These are phyloP conservation scores for Drosophila simulans DNA, from an alignment of 1,140 invertebrate species.

Conservation along the genomic window DNA sequence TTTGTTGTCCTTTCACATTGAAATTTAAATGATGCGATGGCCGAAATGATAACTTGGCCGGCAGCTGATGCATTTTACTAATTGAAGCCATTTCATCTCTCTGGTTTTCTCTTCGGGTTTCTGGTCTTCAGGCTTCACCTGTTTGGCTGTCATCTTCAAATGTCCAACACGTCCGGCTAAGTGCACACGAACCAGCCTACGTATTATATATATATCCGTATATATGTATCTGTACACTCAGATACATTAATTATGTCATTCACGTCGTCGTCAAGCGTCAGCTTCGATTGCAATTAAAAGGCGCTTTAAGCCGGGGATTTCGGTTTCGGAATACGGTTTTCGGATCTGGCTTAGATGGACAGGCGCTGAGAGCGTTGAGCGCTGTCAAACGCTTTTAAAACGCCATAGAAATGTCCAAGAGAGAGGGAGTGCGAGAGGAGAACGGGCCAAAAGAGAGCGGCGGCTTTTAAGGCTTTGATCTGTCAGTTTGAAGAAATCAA, in stretches of 20 bases:
- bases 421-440: constrained; percentile 28
- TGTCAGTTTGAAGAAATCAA: constrained; percentile 83
- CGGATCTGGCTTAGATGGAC: constrained; percentile 26
- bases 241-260: constrained; percentile 83
- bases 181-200: constrained; percentile 63
- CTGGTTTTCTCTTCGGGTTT: neutral
- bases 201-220: constrained; percentile 21
- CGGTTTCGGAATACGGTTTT: constrained; percentile 1
- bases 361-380: constrained; percentile 60
- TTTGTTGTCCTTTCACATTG: constrained; percentile 57
- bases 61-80: constrained; percentile 66
- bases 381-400: constrained; percentile 84
- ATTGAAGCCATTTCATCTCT: constrained; percentile 64
- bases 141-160: constrained; percentile 73
- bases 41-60: constrained; percentile 19
- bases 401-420: constrained; percentile 71
- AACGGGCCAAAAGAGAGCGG: constrained; percentile 19
- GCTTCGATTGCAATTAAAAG: constrained; percentile 79
- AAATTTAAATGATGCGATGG: constrained; percentile 57
- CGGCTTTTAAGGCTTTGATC: constrained; percentile 78
- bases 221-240: neutral
- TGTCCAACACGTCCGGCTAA: constrained; percentile 77
- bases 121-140: constrained; percentile 1
- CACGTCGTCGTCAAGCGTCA: constrained; percentile 66
- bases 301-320: constrained; percentile 60